Percentiles rank a stretch among this genome's conserved stretches.
These are phyloP conservation scores for Melanotaenia pygmaea DNA, from an alignment of 2,797 vertebrate species.

Conservation along the genomic window DNA sequence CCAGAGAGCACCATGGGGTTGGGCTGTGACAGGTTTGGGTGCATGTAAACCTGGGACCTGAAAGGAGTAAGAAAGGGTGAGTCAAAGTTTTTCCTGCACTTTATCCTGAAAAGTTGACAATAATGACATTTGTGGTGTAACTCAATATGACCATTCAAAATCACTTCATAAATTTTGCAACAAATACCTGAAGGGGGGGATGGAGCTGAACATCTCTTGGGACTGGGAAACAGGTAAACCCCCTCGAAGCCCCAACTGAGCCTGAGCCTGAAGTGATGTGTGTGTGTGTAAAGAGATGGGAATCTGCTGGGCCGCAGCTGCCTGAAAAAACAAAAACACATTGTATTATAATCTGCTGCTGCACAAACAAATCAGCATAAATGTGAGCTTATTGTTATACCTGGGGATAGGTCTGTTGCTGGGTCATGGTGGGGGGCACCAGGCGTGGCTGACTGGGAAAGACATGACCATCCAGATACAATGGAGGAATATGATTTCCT, in stretches of 20 bases:
- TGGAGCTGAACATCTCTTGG: conserved; percentile 97
- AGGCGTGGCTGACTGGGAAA: conserved; percentile 96
- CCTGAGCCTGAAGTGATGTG: conserved; percentile 97
- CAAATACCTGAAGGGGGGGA: conserved; percentile 93
- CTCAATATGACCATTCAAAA: background rate
- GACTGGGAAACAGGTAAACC: conserved; percentile 97
- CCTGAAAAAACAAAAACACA: conserved; percentile 75
- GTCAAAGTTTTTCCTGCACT: background rate
- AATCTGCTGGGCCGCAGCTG: conserved; percentile 96
- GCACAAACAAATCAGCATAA: background rate
- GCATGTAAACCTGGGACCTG: conserved; percentile 99
- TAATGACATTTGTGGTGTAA: background rate
- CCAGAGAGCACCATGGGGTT: conserved; percentile 96
- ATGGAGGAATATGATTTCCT: conserved; percentile 96
- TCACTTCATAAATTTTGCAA: background rate
- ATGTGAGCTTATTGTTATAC: conserved; percentile 62
- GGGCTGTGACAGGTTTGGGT: conserved; percentile 96
- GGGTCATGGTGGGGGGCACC: conserved; percentile 93
- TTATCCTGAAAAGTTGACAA: background rate
- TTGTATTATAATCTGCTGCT: conserved; percentile 16
- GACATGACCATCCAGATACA: conserved; percentile 96
- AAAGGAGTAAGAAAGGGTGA: conserved; percentile 1
- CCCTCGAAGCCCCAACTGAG: conserved; percentile 93
- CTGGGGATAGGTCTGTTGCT: conserved; percentile 98
- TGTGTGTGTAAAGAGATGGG: conserved; percentile 97